phyloP scores from a whole-genome alignment of 92 coral and sea anemone genomes.

The Epizoanthus fatuus region DNA sequence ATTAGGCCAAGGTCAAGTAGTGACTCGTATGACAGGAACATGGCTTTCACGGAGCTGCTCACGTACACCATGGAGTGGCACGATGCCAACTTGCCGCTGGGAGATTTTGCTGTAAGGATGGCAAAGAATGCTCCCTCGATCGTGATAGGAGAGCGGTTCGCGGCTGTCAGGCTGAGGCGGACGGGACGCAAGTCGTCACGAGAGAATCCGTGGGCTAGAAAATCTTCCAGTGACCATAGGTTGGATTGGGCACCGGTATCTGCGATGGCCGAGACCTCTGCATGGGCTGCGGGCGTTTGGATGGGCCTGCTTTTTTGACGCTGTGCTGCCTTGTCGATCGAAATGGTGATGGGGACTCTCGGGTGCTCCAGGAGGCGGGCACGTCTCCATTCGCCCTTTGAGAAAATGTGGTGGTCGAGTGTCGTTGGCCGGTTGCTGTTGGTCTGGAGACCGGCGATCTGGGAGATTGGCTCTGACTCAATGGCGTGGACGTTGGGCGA shows the following conservation, averaged over 20 bases:
- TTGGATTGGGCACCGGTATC: conserved; percentile 8
- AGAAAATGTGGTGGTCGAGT: conserved; percentile 23
- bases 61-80: too few relatives aligned
- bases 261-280: conserved; percentile 69
- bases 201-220: conserved; percentile 64
- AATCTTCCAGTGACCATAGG: conserved; percentile 70
- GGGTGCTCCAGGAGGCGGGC: conserved; percentile 34
- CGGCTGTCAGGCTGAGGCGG: conserved; percentile 67
- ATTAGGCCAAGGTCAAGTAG: conserved; percentile 22
- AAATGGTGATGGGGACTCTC: conserved; percentile 4
- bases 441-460: conserved; percentile 30
- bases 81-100: conserved; percentile 33
- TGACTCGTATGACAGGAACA: neutral
- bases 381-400: neutral
- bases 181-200: conserved; percentile 59
- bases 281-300: conserved; percentile 20
- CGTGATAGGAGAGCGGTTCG: conserved; percentile 82
- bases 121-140: conserved; percentile 85
- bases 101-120: conserved; percentile 41
- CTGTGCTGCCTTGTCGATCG: conserved; percentile 12
- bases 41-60: conserved; percentile 1
- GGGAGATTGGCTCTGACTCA: conserved; percentile 59
- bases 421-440: conserved; percentile 1
- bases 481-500: conserved; percentile 36
- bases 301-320: neutral